Evolutionary conservation across 1,140 invertebrate genomes (phyloP).

Genomic region (Doryteuthis pealeii): DNA sequence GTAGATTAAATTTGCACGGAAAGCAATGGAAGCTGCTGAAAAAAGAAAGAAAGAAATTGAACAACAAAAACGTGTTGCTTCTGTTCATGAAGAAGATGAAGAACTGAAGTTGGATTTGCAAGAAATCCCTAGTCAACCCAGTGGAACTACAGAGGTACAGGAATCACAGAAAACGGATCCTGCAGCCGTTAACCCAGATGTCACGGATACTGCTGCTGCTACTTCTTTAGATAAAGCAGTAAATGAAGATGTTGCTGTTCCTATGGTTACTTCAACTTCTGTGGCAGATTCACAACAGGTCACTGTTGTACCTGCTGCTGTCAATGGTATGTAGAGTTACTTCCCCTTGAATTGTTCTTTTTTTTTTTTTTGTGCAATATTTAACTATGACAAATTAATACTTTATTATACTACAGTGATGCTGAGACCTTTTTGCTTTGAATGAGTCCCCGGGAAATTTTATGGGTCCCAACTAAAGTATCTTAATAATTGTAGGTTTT

Average conservation of each 20-base stretch:
- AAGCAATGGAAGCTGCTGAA: conserved; percentile 41
- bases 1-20: conserved; percentile 51
- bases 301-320: neutral
- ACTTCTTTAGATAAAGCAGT: too few species aligned
- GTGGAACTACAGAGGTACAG: neutral
- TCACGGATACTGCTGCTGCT: neutral
- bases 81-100: conserved; percentile 28
- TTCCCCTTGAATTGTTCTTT: too few species aligned
- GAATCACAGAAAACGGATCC: too few species aligned
- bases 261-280: neutral
- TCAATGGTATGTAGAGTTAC: too few species aligned
- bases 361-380: too few species aligned
- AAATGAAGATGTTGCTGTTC: conserved; percentile 5
- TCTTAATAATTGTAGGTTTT: too few species aligned
- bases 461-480: too few species aligned
- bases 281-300: conserved; percentile 9
- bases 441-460: too few species aligned
- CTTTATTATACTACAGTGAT: too few species aligned
- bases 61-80: conserved; percentile 28
- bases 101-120: conserved; percentile 31
- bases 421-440: too few species aligned
- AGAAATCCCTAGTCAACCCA: conserved; percentile 7
- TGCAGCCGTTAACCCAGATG: neutral
- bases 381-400: too few species aligned
- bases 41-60: conserved; percentile 41